phyloP scores from a whole-genome alignment of 2,113 vertebrate species.

The Onychorhynchus coronatus region DNA sequence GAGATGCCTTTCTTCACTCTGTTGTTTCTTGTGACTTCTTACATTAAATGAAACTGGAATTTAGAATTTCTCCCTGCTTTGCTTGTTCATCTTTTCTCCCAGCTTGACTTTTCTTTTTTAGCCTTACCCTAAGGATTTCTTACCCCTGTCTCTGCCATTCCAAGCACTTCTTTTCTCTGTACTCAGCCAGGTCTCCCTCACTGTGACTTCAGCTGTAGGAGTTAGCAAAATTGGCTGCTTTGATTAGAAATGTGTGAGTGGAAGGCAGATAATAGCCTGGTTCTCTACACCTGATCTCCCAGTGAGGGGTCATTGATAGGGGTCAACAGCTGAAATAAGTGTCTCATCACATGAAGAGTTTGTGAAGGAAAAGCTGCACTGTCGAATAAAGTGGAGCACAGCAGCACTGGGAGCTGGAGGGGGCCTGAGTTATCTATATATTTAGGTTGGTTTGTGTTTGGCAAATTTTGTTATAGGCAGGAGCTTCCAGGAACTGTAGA shows the following conservation, averaged over 20 bases:
- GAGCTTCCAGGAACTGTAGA: background rate
- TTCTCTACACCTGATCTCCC: conserved; percentile 65
- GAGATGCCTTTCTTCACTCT: background rate
- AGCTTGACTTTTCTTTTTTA: conserved; percentile 22
- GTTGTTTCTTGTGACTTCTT: background rate
- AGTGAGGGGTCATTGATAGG: conserved; percentile 57
- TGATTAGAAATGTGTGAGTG: conserved; percentile 61
- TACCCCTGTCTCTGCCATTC: background rate
- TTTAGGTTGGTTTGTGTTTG: background rate
- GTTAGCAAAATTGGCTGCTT: conserved; percentile 56
- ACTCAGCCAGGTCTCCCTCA: background rate
- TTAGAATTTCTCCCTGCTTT: background rate
- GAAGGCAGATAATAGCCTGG: conserved; percentile 64
- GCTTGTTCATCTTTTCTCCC: background rate
- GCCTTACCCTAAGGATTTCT: background rate
- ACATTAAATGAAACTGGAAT: background rate
- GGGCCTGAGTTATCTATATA: background rate
- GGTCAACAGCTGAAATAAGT: conserved; percentile 69
- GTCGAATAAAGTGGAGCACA: conserved; percentile 40
- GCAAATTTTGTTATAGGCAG: background rate
- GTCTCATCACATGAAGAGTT: conserved; percentile 46
- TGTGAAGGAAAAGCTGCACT: conserved; percentile 17
- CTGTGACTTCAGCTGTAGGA: conserved; percentile 27
- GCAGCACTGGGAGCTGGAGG: background rate
- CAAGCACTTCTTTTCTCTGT: background rate